Conservation (phyloP, 2,888 invertebrate species). For the Ophraella communa region DNA sequence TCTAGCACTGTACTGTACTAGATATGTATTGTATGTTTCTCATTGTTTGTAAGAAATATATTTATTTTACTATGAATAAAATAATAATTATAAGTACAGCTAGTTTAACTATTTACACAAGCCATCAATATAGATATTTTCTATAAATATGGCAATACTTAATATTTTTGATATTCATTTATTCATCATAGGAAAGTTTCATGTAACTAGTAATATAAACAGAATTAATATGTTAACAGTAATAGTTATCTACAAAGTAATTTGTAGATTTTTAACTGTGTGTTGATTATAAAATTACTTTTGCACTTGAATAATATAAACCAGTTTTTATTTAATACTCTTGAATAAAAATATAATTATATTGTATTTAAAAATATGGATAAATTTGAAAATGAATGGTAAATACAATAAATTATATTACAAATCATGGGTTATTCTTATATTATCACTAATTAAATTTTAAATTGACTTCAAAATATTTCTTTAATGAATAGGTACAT, state of each 20-base stretch:
- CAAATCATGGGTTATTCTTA: no score
- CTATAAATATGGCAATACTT: background rate
- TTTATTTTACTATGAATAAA: background rate
- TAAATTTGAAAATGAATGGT: no score
- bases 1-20: background rate
- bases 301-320: background rate
- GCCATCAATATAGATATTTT: background rate
- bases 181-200: background rate
- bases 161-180: background rate
- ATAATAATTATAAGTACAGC: background rate
- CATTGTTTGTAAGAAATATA: background rate
- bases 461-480: background rate
- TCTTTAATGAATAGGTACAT: background rate
- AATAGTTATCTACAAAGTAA: background rate
- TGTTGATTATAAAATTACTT: background rate
- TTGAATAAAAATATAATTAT: no score
- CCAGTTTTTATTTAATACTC: background rate
- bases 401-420: no score
- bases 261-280: background rate
- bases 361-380: no score
- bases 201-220: background rate
- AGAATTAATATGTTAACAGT: background rate
- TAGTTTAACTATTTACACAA: background rate
- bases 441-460: background rate
- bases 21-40: background rate